Conservation (phyloP, 1,140 invertebrate species). For the Cheumatopsyche charites region DNA sequence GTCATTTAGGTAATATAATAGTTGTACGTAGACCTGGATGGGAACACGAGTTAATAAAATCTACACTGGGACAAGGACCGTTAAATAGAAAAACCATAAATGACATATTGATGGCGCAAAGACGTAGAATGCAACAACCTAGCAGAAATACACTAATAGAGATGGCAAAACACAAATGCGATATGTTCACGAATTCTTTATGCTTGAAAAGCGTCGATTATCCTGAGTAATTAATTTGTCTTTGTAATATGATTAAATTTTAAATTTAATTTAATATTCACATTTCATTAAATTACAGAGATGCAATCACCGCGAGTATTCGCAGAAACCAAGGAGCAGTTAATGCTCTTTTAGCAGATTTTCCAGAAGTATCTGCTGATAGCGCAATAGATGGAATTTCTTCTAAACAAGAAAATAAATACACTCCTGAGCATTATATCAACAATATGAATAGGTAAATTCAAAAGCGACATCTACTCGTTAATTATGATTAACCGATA, state of each 20-base stretch:
- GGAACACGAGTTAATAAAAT: constrained; percentile 8
- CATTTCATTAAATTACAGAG: constrained; percentile 59
- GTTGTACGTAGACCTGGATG: constrained; percentile 28
- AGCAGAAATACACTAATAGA: constrained; percentile 41
- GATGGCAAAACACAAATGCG: constrained; percentile 61
- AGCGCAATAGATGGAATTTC: constrained; percentile 64
- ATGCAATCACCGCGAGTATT: constrained; percentile 78
- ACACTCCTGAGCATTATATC: constrained; percentile 65
- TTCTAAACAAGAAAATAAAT: constrained; percentile 63
- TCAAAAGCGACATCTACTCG: constrained; percentile 14
- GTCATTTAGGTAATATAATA: constrained; percentile 35
- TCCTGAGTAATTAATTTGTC: constrained; percentile 69
- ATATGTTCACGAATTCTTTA: constrained; percentile 75
- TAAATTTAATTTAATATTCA: constrained; percentile 11
- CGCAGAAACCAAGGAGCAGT: constrained; percentile 72
- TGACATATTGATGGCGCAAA: constrained; percentile 50
- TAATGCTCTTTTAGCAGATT: constrained; percentile 73
- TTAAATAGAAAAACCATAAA: constrained; percentile 15
- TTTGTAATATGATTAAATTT: neutral
- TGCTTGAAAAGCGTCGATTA: constrained; percentile 78
- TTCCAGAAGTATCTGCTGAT: constrained; percentile 61
- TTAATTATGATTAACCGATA: neutral
- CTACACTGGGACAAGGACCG: neutral
- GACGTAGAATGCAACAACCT: constrained; percentile 51
- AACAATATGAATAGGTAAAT: constrained; percentile 59